Conservation (phyloP, 2,113 vertebrate genomes). For the Tinamus guttatus region DNA sequence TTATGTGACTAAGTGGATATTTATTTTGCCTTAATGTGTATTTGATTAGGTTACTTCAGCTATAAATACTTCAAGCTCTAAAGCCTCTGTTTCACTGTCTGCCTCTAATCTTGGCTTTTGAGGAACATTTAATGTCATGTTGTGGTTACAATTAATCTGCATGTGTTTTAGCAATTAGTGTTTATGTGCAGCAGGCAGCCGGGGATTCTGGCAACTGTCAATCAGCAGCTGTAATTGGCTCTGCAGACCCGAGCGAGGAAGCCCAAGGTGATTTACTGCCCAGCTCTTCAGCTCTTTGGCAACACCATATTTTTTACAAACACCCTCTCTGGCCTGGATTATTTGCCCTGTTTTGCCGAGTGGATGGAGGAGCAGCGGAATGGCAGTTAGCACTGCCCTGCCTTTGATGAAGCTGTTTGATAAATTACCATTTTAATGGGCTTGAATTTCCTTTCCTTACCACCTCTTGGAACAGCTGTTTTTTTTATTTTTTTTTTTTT, state of each 20-base stretch:
- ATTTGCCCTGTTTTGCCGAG: rapidly evolving
- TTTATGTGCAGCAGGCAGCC: slow-evolving; percentile 21
- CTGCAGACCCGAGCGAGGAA: neutral
- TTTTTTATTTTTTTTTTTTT: neutral
- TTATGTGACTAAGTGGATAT: slow-evolving; percentile 43
- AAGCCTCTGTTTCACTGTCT: slow-evolving; percentile 3
- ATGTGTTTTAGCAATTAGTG: slow-evolving; percentile 55
- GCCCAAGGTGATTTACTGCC: neutral
- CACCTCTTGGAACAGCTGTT: neutral
- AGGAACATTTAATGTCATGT: slow-evolving; percentile 47
- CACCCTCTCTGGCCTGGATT: neutral
- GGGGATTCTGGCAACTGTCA: slow-evolving; percentile 20
- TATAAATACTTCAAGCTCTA: slow-evolving; percentile 40
- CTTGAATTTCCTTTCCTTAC: neutral
- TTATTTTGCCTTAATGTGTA: slow-evolving; percentile 52
- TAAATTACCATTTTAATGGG: neutral
- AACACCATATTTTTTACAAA: neutral
- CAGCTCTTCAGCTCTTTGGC: neutral
- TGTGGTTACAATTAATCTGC: slow-evolving; percentile 59
- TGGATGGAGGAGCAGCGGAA: neutral
- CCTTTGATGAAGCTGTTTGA: neutral
- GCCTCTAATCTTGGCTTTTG: slow-evolving; percentile 58
- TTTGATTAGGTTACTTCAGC: slow-evolving; percentile 61
- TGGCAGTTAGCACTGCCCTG: neutral
- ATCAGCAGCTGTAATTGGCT: slow-evolving; percentile 30